Percentiles rank a stretch among this genome's conserved stretches.
Conservation (phyloP, 35 echinoderm and acorn worm species). For the Patiria miniata region DNA sequence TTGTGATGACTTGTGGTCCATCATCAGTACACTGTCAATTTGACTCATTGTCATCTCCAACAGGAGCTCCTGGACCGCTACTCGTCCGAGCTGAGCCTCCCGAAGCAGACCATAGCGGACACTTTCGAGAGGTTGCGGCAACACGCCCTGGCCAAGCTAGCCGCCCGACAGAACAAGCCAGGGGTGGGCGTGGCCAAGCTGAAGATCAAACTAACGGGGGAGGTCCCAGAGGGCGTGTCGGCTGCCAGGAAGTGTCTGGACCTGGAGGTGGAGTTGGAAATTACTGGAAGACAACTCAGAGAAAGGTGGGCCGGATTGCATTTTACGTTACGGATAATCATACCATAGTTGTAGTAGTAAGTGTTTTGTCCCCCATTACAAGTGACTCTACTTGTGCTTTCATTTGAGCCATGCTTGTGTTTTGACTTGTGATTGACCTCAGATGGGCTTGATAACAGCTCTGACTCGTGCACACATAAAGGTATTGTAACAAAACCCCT, state of each 20-base stretch:
- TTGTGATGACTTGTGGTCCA: too few relatives aligned
- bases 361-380: too few relatives aligned
- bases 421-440: too few relatives aligned
- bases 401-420: too few relatives aligned
- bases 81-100: slow-evolving; percentile 42
- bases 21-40: too few relatives aligned
- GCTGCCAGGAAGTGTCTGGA: slow-evolving; percentile 41
- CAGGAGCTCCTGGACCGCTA: slow-evolving; percentile 49
- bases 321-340: background rate
- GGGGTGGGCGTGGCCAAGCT: slow-evolving; percentile 74
- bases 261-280: slow-evolving; percentile 66
- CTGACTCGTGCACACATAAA: too few relatives aligned
- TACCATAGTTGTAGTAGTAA: too few relatives aligned
- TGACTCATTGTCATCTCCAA: background rate
- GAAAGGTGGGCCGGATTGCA: slow-evolving; percentile 56
- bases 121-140: slow-evolving; percentile 83
- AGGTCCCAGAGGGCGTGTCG: background rate
- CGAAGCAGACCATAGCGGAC: slow-evolving; percentile 39
- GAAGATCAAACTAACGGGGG: slow-evolving; percentile 82
- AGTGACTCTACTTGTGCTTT: too few relatives aligned
- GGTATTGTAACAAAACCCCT: too few relatives aligned
- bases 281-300: slow-evolving; percentile 57
- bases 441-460: too few relatives aligned
- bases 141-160: slow-evolving; percentile 86
- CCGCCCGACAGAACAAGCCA: slow-evolving; percentile 65